These are phyloP conservation scores for Chelonus insularis DNA, from an alignment of 1,140 invertebrate genomes.

Conservation along the genomic window DNA sequence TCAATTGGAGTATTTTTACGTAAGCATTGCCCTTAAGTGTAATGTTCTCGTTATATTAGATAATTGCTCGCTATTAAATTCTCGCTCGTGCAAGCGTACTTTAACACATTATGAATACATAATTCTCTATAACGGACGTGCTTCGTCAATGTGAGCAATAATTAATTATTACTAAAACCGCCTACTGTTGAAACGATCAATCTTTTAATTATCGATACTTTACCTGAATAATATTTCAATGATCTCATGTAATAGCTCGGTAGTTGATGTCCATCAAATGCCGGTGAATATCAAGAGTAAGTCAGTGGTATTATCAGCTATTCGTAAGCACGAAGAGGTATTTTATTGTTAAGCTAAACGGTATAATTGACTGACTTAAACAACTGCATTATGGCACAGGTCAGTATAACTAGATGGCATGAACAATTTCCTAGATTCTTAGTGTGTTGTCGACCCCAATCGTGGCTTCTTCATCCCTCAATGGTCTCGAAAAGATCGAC, in stretches of 20 bases:
- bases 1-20: neutral
- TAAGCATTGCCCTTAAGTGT: neutral
- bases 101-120: too few species aligned
- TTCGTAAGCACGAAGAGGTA: too few species aligned
- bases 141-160: too few species aligned
- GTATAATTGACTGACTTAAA: neutral
- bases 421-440: neutral
- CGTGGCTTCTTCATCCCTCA: neutral
- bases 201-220: too few species aligned
- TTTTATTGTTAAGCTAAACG: neutral
- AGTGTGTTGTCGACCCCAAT: neutral
- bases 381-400: neutral
- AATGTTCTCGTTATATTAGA: neutral
- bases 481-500: neutral
- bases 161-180: too few species aligned
- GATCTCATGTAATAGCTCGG: too few species aligned
- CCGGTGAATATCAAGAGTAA: too few species aligned
- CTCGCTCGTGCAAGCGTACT: neutral
- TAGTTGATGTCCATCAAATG: too few species aligned
- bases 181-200: too few species aligned
- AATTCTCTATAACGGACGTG: too few species aligned
- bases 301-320: too few species aligned
- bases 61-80: constrained; percentile 14
- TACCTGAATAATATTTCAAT: too few species aligned
- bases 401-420: neutral